phyloP scores from a whole-genome alignment of 2,797 vertebrate genomes.

The Perdix hodgsoniae region DNA sequence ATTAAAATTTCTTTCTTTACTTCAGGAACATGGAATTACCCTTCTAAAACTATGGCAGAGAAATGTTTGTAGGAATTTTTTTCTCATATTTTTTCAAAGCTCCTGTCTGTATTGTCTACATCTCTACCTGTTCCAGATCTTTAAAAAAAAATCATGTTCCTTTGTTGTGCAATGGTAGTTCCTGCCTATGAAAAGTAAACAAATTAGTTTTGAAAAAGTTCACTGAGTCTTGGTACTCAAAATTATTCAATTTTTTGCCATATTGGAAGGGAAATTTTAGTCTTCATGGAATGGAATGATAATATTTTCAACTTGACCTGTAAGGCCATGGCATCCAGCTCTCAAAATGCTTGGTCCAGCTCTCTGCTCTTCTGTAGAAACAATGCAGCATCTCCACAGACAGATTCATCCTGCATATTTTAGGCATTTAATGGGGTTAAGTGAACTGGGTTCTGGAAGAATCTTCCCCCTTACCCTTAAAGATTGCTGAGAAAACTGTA shows the following conservation, averaged over 20 bases:
- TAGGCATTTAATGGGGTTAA: background rate
- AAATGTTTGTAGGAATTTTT: background rate
- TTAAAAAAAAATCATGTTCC: background rate
- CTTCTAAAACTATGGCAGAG: background rate
- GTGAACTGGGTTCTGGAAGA: background rate
- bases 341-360: background rate
- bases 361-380: background rate
- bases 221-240: background rate
- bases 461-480: background rate
- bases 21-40: background rate
- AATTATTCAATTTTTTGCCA: background rate
- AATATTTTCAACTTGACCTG: background rate
- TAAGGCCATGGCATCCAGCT: background rate
- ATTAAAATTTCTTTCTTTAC: background rate
- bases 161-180: background rate
- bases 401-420: background rate
- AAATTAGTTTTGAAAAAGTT: background rate
- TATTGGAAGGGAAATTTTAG: background rate
- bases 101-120: background rate
- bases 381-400: background rate
- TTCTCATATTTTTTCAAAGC: background rate
- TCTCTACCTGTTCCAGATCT: background rate
- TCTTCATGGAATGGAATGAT: accelerated
- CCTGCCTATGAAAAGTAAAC: background rate
- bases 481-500: background rate